Base-by-base conservation (phyloP, 2,797 vertebrate species). In the Pogoniulus pusillus region DNA sequence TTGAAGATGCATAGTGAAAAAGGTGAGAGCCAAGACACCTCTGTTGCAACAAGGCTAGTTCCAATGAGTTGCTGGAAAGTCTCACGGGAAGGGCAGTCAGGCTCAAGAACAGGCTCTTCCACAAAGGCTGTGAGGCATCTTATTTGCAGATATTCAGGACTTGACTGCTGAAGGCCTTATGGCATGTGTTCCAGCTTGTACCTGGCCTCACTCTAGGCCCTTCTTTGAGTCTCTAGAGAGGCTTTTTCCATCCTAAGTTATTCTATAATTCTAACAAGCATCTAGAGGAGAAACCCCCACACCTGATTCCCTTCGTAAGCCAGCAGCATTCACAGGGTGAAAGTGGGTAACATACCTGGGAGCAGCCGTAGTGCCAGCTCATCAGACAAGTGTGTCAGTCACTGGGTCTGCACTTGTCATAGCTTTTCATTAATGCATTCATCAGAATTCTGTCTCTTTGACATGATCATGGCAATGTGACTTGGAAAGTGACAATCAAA, bases 321-420 rank as follows among this genome's bases (percentile, higher is more conserved):
- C 26, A 70, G 34, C 23, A 82, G 7, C 14, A 9, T 18, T 55
- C 57, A 32, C 30, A 54, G 29, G 54, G 27, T 85, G 43, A 30
- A 34, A 54, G 6, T 6, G n/a, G 32, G 37, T 12, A 57, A 43
- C 23, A 4, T 4, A 12, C 9, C 10, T 34, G 35, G 32, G 29
- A 34, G 14, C 6, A 71, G 58, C 54, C 15, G n/a, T 0, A 0
- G 16, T 16, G 63, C 17, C 35, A 41, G 29, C 19, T 72, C 71
- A 76, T 26, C 53, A 57, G 37, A 6, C 23, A 65, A 30, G 16
- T 27, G 6, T 0, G 5, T 78, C 30, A 27, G 10, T 22, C 6
- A 0, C 66, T 68, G 62, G 45, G 64, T 7, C 16, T 18, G 8
- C 12, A 19, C 26, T 29, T 37, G 9, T 29, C 12, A 3, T 12